Percentiles rank a stretch among this genome's conserved stretches.
phyloP scores from a whole-genome alignment of 2,797 vertebrate genomes.

The Pseudomugil gertrudae region DNA sequence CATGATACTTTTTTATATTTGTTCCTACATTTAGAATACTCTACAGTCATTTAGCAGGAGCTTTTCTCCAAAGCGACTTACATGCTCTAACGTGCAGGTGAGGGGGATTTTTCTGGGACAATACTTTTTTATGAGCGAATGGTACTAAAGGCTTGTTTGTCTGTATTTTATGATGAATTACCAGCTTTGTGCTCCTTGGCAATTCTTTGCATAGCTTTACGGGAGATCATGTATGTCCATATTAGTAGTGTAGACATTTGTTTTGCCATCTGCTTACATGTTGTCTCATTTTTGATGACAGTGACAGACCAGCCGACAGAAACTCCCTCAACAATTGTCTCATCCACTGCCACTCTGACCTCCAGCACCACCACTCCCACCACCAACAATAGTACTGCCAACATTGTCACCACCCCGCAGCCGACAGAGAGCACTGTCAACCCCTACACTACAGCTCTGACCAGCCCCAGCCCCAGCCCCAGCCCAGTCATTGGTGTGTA shows the following conservation, averaged over 20 bases:
- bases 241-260: not conserved
- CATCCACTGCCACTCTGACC: not conserved
- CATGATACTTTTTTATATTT: slow-evolving; percentile 32
- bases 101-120: not conserved
- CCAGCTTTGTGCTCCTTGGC: not conserved
- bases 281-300: slow-evolving; percentile 16
- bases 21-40: slow-evolving; percentile 7
- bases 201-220: not conserved
- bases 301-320: not conserved
- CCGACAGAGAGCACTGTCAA: slow-evolving; percentile 2
- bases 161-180: not conserved
- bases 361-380: not conserved
- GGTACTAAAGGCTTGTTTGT: not conserved
- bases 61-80: too few species aligned
- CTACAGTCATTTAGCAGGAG: too few species aligned
- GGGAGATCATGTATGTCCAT: not conserved
- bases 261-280: not conserved
- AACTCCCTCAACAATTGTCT: not conserved
- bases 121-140: not conserved
- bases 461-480: too few species aligned
- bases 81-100: slow-evolving; percentile 12
- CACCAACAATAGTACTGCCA: not conserved
- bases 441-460: slow-evolving; percentile 20
- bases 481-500: slow-evolving; percentile 53
- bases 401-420: not conserved